Evolutionary conservation across 92 coral and sea anemone genomes (phyloP), one percentile per base, ranked within the genome.

Genomic region (Galaxea fascicularis): DNA sequence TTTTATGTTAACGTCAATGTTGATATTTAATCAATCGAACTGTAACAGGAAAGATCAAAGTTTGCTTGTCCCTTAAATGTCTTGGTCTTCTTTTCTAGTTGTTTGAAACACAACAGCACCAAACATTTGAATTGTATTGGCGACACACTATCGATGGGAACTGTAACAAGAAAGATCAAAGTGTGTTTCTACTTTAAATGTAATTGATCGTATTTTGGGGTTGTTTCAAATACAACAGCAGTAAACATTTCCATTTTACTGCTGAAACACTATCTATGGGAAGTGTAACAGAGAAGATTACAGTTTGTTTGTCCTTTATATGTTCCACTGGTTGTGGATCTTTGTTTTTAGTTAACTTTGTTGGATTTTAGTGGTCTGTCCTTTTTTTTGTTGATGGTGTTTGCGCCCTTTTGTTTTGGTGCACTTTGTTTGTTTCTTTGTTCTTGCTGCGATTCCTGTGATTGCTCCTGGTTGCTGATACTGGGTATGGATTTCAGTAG

Each of bases 391-490:
- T 53, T 73, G 78, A 15, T 71, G 71, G 71, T 56, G 86, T 82
- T 82, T 82, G 41, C 58, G 26, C 44, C 87, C 73, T 72, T 83
- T 83, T 60, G 80, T 44, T 30, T 59, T 73, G 73, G 80, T 83
- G 80, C 29, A 73, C 73, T 83, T 83, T 73, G 87, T 58, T 72
- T 71, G 9, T 31, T 41, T 59, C n/a, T 79, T 79, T 79, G 57
- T 79, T 4, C 28, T 83, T 21, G 79, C 30, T 72, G 26, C 45
- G 79, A 62, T 46, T 59, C 63, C 80, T 83, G 80, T 44, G 80
- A 73, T 73, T 83, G 73, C 64, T 83, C 62, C 29, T 73, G 87
- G 73, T 83, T 71, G 87, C 69, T 82, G 86, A 29, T 20, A 82
- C 71, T 71, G 79, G 86, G 86, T 30, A 20, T 26, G 46, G 65